Evolutionary conservation across 2,888 invertebrate genomes (phyloP).

Genomic region (Calliopum simillimum): DNA sequence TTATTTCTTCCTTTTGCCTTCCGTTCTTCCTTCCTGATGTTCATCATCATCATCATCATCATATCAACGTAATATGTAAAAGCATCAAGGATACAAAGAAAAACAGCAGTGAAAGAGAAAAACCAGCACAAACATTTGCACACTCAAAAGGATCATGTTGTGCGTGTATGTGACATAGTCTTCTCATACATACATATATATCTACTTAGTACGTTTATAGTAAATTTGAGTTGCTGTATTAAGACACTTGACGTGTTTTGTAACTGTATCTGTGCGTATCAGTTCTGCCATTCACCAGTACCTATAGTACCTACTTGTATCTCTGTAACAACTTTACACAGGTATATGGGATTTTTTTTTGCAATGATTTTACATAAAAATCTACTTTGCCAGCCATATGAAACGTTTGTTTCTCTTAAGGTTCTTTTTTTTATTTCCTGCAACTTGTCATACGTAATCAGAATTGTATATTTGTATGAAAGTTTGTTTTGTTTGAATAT

Average conservation of each 20-base stretch:
- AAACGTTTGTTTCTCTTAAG: not conserved
- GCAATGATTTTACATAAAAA: constrained; percentile 10
- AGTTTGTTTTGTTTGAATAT: not conserved
- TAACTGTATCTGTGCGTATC: no score
- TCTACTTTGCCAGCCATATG: not conserved
- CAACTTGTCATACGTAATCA: constrained; percentile 20
- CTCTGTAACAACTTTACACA: constrained; percentile 1
- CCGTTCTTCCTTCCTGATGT: no score
- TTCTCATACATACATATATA: no score
- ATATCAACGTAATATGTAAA: no score
- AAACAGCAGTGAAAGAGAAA: no score
- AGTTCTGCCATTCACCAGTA: no score
- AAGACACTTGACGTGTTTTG: no score
- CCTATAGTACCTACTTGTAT: not conserved
- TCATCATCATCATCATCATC: no score
- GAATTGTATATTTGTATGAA: constrained; percentile 1
- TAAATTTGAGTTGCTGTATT: no score
- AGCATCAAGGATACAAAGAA: no score
- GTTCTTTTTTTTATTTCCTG: not conserved
- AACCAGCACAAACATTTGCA: constrained; percentile 1
- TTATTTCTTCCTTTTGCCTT: not conserved
- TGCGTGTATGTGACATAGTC: not conserved
- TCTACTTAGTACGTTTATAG: no score
- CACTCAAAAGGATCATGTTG: constrained; percentile 10
- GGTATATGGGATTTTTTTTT: not conserved